Conservation (phyloP, 2,888 invertebrate genomes). For the Micoletzkya japonica region DNA sequence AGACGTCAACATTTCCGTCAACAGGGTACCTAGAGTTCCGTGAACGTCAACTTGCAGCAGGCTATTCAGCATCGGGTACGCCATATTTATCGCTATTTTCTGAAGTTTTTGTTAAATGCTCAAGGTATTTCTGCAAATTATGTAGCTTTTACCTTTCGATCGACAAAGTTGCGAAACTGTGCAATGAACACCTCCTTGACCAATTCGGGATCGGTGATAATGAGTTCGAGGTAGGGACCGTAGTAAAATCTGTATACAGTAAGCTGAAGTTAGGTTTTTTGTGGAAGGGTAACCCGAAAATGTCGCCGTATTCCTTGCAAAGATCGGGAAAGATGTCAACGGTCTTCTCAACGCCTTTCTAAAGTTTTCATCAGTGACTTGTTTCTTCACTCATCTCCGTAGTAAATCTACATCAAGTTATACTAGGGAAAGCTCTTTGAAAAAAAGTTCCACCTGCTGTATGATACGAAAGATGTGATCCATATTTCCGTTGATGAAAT, state of each 20-base stretch:
- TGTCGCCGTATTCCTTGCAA: slow-evolving; percentile 4
- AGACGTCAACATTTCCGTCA: slow-evolving; percentile 17
- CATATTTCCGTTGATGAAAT: slow-evolving; percentile 13
- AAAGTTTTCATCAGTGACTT: background rate
- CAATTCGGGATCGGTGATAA: slow-evolving; percentile 45
- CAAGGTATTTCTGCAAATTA: background rate
- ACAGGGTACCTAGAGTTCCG: slow-evolving; percentile 1
- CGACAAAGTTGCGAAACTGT: slow-evolving; percentile 51
- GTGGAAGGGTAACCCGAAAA: background rate
- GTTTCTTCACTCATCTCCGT: too few relatives aligned
- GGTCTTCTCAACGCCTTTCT: slow-evolving; percentile 13
- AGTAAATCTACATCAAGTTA: too few relatives aligned
- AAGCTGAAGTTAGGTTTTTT: background rate
- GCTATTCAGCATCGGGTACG: slow-evolving; percentile 19
- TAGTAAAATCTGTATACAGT: slow-evolving; percentile 38
- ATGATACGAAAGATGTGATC: slow-evolving; percentile 7
- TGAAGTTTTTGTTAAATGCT: background rate
- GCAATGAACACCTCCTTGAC: slow-evolving; percentile 53
- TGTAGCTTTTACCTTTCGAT: slow-evolving; percentile 34
- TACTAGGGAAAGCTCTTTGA: too few relatives aligned
- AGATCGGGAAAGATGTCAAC: background rate
- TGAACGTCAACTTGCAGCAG: slow-evolving; percentile 28
- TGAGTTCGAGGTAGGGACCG: slow-evolving; percentile 40
- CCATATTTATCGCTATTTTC: slow-evolving; percentile 25
- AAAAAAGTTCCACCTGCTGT: background rate